Conservation (phyloP, 2,797 vertebrate genomes). For the Morelia viridis region DNA sequence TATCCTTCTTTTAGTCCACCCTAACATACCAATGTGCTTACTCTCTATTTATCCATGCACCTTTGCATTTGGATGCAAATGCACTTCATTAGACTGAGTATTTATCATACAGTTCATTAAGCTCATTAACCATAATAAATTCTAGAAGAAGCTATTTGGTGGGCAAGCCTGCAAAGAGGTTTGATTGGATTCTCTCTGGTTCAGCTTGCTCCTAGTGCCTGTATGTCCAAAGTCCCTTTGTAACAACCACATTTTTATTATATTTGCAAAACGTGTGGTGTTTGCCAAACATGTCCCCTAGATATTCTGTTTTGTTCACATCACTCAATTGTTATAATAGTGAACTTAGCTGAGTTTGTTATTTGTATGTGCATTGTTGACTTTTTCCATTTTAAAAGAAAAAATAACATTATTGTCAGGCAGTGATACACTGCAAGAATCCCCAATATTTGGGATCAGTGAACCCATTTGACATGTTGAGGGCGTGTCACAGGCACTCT, state of each 20-base stretch:
- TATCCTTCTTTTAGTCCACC: neutral
- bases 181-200: neutral
- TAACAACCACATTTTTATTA: neutral
- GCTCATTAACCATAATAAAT: neutral
- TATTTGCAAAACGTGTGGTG: neutral
- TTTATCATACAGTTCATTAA: neutral
- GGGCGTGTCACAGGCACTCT: neutral
- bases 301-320: neutral
- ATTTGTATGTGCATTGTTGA: neutral
- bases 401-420: too few species aligned
- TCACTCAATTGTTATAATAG: neutral
- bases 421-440: too few species aligned
- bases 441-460: too few species aligned
- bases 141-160: neutral
- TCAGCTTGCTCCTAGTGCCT: neutral
- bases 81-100: neutral
- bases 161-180: neutral
- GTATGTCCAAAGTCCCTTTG: neutral
- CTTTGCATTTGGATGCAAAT: neutral
- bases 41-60: neutral
- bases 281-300: neutral
- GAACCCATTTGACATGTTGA: neutral
- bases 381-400: neutral
- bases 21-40: neutral
- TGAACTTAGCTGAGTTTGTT: neutral